Conservation (phyloP, 2,888 invertebrate species). For the Caenorhabditis macrosperma region DNA sequence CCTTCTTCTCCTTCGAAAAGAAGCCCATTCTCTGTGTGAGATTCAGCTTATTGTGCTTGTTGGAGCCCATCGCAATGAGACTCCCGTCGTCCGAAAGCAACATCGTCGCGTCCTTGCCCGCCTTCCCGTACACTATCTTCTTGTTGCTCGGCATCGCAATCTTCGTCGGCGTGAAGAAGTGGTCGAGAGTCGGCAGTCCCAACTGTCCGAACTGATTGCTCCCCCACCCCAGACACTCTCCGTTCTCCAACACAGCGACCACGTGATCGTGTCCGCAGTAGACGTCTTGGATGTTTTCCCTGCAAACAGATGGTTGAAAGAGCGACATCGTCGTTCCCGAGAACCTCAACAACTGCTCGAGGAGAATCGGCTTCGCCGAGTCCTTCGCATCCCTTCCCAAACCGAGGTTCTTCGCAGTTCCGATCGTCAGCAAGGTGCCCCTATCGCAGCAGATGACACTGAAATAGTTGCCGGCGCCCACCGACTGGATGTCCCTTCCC, state of each 20-base stretch:
- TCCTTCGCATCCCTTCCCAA: constrained; percentile 82
- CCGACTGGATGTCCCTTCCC: constrained; percentile 59
- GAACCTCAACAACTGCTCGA: constrained; percentile 82
- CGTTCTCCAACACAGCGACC: constrained; percentile 84
- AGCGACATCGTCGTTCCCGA: neutral
- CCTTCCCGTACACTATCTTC: constrained; percentile 65
- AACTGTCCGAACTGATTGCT: constrained; percentile 54
- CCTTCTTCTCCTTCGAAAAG: constrained; percentile 81
- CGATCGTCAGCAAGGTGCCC: constrained; percentile 86
- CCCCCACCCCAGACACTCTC: constrained; percentile 86
- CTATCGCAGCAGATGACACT: constrained; percentile 85
- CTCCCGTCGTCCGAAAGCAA: constrained; percentile 72
- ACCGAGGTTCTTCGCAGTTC: constrained; percentile 83
- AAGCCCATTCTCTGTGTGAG: constrained; percentile 83
- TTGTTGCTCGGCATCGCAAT: constrained; percentile 67
- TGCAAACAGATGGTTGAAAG: constrained; percentile 70
- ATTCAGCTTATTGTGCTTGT: constrained; percentile 85
- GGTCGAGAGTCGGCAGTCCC: constrained; percentile 38
- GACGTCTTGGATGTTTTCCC: constrained; percentile 82
- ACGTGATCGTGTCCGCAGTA: constrained; percentile 84
- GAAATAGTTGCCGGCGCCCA: constrained; percentile 81
- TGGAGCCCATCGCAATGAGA: constrained; percentile 85
- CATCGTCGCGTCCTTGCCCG: constrained; percentile 63
- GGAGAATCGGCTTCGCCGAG: constrained; percentile 84
- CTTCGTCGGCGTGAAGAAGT: constrained; percentile 54